These are phyloP conservation scores for Columba guinea DNA, from an alignment of 2,797 vertebrate genomes.

Conservation along the genomic window DNA sequence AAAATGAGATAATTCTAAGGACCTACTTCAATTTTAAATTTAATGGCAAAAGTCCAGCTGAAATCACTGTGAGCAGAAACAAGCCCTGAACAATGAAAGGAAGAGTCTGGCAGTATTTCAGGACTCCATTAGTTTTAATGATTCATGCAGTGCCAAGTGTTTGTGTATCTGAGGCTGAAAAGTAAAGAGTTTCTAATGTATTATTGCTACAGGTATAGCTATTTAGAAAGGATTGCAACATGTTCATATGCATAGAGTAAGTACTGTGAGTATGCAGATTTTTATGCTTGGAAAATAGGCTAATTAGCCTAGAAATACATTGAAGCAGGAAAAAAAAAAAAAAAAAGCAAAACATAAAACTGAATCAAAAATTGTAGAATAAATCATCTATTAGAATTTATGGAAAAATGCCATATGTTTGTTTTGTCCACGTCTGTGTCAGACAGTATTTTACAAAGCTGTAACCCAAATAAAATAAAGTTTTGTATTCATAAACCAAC, in stretches of 20 bases:
- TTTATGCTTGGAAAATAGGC: background rate
- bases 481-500: background rate
- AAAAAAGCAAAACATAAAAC: background rate
- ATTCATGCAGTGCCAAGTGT: conserved; percentile 15
- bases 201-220: background rate
- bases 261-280: background rate
- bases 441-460: background rate
- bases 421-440: background rate
- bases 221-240: background rate
- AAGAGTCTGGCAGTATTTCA: conserved; percentile 37
- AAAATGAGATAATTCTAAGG: background rate
- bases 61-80: background rate
- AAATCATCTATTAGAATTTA: background rate
- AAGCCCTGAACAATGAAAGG: conserved; percentile 20
- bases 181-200: background rate
- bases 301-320: background rate
- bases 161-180: background rate
- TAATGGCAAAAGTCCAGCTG: conserved; percentile 28
- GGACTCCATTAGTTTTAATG: conserved; percentile 23
- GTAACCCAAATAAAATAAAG: background rate
- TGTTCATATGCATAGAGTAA: background rate
- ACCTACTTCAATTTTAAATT: background rate
- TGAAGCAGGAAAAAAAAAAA: background rate
- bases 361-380: background rate
- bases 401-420: background rate